These are phyloP conservation scores for Plagodis pulveraria DNA, from an alignment of 2,888 invertebrate genomes.

Conservation along the genomic window DNA sequence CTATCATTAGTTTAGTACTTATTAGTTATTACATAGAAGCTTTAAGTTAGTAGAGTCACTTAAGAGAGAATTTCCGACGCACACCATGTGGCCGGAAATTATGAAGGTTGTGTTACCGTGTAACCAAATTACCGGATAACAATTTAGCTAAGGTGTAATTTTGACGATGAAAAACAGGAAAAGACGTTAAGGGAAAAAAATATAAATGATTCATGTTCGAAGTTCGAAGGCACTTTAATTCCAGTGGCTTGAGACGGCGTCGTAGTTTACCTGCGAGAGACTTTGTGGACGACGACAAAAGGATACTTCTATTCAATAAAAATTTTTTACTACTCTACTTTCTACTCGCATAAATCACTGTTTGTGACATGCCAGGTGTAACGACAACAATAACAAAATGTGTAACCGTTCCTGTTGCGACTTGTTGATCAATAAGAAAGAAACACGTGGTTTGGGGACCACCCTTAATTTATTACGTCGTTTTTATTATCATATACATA, in stretches of 20 bases:
- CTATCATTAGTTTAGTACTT: neutral
- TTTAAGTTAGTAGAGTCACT: slow-evolving; percentile 21
- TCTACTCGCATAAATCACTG: slow-evolving; percentile 2
- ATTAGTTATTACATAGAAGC: slow-evolving; percentile 20
- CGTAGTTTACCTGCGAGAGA: slow-evolving; percentile 9
- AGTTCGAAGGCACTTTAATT: neutral
- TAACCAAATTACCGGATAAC: slow-evolving; percentile 47
- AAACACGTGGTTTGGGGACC: too few relatives aligned
- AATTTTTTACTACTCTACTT: too few relatives aligned
- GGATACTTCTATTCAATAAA: slow-evolving; percentile 4
- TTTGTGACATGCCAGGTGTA: slow-evolving; percentile 9
- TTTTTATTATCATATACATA: too few relatives aligned
- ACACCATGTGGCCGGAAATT: slow-evolving; percentile 40
- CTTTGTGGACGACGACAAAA: slow-evolving; percentile 5
- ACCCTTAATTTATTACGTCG: too few relatives aligned
- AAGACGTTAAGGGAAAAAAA: too few relatives aligned
- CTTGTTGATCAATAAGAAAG: too few relatives aligned
- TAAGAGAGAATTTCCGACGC: slow-evolving; percentile 28
- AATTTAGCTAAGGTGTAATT: slow-evolving; percentile 48
- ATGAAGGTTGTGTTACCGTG: slow-evolving; percentile 35
- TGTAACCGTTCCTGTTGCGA: too few relatives aligned
- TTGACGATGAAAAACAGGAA: slow-evolving; percentile 44
- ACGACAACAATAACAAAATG: neutral
- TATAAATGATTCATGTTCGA: neutral
- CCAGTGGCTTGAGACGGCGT: slow-evolving; percentile 1